phyloP scores from a whole-genome alignment of 2,113 vertebrate genomes.

The Ellobius talpinus region DNA sequence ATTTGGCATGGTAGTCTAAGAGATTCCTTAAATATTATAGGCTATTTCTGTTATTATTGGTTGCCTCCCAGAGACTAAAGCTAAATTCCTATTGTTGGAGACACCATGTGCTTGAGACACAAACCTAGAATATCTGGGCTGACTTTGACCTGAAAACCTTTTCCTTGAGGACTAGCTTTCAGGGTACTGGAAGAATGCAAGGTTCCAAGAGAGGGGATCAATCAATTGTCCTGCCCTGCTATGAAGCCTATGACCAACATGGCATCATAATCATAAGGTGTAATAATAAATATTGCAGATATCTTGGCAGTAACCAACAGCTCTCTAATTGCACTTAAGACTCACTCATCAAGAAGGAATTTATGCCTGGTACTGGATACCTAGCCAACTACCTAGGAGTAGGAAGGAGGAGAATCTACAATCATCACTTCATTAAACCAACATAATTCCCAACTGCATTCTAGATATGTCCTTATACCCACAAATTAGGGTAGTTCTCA shows the following conservation, averaged over 20 bases:
- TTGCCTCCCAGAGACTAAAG: background rate
- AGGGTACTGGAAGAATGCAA: background rate
- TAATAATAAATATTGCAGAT: background rate
- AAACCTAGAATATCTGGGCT: background rate
- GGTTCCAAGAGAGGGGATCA: background rate
- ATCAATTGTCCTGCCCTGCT: background rate
- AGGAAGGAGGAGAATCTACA: background rate
- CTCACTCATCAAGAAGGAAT: background rate
- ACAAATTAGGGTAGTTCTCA: background rate
- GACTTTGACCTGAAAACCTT: background rate
- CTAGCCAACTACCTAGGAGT: background rate
- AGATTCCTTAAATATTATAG: background rate
- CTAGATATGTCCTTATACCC: background rate
- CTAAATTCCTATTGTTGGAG: background rate
- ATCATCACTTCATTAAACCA: background rate
- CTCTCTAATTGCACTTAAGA: background rate
- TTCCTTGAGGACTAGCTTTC: background rate
- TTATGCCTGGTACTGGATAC: background rate
- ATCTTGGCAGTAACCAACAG: background rate
- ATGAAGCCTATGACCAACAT: background rate
- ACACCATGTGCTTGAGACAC: background rate
- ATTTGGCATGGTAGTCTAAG: background rate
- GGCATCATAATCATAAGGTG: background rate
- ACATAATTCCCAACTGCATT: background rate
- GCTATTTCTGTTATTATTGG: background rate